phyloP scores from a whole-genome alignment of 2,888 invertebrate species.

The Hemithea aestivaria region DNA sequence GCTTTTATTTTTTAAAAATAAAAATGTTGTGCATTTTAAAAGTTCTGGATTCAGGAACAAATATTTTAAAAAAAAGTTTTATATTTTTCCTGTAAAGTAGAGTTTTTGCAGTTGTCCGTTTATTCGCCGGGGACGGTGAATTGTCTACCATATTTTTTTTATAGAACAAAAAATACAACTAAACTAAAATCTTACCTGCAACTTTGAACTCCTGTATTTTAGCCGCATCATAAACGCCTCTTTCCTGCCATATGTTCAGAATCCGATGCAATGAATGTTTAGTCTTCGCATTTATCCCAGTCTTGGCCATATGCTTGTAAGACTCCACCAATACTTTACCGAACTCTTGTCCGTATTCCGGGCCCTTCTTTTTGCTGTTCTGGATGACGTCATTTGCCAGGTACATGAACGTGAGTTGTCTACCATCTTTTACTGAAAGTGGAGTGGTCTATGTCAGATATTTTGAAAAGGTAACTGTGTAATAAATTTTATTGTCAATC shows the following conservation, averaged over 20 bases:
- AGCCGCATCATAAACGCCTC: slow-evolving; percentile 91
- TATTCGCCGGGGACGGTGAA: too few species aligned
- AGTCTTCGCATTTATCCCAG: slow-evolving; percentile 88
- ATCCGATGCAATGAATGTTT: slow-evolving; percentile 89
- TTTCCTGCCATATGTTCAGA: slow-evolving; percentile 94
- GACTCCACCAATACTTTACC: slow-evolving; percentile 88
- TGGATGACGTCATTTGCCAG: slow-evolving; percentile 99
- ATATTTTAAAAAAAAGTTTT: too few species aligned
- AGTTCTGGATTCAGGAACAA: too few species aligned
- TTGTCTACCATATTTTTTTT: too few species aligned
- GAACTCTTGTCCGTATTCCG: slow-evolving; percentile 95
- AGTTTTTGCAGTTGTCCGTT: too few species aligned
- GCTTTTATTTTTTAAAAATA: too few species aligned
- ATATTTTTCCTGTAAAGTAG: too few species aligned
- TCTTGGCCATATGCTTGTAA: slow-evolving; percentile 89
- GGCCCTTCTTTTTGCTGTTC: slow-evolving; percentile 98
- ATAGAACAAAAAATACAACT: too few species aligned
- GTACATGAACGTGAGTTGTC: slow-evolving; percentile 97
- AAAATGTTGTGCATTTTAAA: too few species aligned
- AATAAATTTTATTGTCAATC: background rate
- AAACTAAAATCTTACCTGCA: slow-evolving; percentile 75
- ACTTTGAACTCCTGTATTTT: slow-evolving; percentile 89
- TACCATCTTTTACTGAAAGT: slow-evolving; percentile 86
- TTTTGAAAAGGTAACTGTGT: background rate
- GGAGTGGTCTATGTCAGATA: slow-evolving; percentile 3